Conservation (phyloP, 2,888 invertebrate species). For the Choristoneura rosaceana region DNA sequence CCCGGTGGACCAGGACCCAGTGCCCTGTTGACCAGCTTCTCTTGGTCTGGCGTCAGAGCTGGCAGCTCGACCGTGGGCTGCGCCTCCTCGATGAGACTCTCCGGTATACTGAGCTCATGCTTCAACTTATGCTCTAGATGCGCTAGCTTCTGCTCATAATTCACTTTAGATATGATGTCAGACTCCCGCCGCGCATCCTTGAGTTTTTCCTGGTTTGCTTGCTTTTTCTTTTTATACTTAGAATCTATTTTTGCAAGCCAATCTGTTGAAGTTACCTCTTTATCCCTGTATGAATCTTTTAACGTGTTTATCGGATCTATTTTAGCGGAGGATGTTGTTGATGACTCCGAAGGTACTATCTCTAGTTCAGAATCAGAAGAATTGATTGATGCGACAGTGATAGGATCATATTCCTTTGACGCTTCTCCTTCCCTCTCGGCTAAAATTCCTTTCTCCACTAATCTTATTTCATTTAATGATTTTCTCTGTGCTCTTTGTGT, state of each 20-base stretch:
- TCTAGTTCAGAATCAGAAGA: conserved; percentile 80
- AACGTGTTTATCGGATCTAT: conserved; percentile 84
- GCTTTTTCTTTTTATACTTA: conserved; percentile 75
- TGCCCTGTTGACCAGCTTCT: conserved; percentile 84
- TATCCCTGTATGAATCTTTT: conserved; percentile 82
- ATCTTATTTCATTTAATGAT: conserved; percentile 68
- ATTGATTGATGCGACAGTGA: conserved; percentile 76
- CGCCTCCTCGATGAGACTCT: conserved; percentile 76
- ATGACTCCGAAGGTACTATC: conserved; percentile 72
- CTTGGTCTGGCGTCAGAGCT: conserved; percentile 88
- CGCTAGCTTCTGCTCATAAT: conserved; percentile 75
- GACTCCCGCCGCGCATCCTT: conserved; percentile 76
- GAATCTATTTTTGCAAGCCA: conserved; percentile 83
- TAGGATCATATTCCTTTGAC: conserved; percentile 73
- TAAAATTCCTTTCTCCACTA: conserved; percentile 63
- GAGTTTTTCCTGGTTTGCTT: conserved; percentile 74
- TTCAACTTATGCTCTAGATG: conserved; percentile 76
- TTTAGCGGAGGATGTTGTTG: conserved; percentile 70
- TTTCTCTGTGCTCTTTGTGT: conserved; percentile 70
- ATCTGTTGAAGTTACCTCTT: conserved; percentile 75
- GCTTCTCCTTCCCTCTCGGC: conserved; percentile 62
- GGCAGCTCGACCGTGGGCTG: conserved; percentile 80
- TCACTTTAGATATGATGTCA: conserved; percentile 78
- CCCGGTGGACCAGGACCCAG: conserved; percentile 85
- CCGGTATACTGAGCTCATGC: conserved; percentile 80